A percentile compares a stretch with the other conserved stretches of the same genome.
Evolutionary conservation across 2,113 vertebrate genomes (phyloP).

Genomic region (Athene noctua): DNA sequence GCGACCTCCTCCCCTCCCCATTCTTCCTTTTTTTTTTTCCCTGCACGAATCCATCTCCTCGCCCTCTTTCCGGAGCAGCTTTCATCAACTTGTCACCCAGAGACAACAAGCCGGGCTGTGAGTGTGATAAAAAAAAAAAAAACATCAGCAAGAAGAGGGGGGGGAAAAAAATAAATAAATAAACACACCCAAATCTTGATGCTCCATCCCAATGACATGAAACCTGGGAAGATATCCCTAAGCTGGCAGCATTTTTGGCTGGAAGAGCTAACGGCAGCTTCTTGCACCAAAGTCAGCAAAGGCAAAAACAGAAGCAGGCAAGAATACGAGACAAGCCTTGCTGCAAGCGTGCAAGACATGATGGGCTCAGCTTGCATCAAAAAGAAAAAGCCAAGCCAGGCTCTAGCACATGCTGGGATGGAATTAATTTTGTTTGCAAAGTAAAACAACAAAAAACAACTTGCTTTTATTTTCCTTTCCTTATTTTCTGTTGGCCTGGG

Average conservation of each 20-base stretch:
- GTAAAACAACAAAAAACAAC: no score
- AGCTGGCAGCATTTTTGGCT: not conserved
- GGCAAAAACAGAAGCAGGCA: not conserved
- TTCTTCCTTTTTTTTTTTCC: not conserved
- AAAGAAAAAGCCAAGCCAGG: not conserved
- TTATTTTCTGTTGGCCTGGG: not conserved
- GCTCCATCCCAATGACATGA: not conserved
- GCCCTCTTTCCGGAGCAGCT: not conserved
- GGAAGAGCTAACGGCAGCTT: not conserved
- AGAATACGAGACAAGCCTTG: not conserved
- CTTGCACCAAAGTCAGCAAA: not conserved
- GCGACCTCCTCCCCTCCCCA: not conserved
- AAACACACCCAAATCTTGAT: not conserved
- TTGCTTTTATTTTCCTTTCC: not conserved
- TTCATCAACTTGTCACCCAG: slow-evolving; percentile 60
- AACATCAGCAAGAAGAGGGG: not conserved
- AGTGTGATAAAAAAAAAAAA: not conserved
- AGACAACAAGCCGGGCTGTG: not conserved
- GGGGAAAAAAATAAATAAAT: not conserved
- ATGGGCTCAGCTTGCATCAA: accelerated
- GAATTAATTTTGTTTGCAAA: not conserved
- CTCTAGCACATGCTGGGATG: accelerated
- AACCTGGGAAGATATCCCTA: slow-evolving; percentile 3
- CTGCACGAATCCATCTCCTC: not conserved
- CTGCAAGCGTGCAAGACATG: accelerated